Conservation (phyloP, 2,113 vertebrate genomes). For the Meles meles region DNA sequence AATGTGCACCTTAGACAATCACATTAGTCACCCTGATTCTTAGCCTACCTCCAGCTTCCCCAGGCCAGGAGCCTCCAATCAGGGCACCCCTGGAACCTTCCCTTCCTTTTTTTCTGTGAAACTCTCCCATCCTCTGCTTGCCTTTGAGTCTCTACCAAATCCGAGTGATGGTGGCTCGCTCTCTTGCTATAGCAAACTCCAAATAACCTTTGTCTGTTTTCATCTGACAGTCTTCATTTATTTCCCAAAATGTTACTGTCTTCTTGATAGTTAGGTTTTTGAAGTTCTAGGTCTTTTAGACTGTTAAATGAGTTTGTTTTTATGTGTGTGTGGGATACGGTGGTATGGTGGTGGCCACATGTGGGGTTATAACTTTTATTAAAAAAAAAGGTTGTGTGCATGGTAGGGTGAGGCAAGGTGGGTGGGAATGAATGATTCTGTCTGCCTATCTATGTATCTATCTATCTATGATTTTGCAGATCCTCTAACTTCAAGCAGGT, state of each 20-base stretch:
- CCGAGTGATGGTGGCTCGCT: background rate
- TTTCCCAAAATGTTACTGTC: background rate
- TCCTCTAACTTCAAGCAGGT: background rate
- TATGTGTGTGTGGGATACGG: background rate
- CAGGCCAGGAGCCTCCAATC: background rate
- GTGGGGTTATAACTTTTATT: background rate
- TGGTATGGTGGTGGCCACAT: background rate
- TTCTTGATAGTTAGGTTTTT: background rate
- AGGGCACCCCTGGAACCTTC: background rate
- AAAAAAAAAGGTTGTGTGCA: background rate
- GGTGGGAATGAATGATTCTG: background rate
- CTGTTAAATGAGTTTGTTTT: background rate
- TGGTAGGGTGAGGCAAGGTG: background rate
- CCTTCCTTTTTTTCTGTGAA: background rate
- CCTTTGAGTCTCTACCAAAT: background rate
- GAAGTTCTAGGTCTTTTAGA: background rate
- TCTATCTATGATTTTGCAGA: background rate
- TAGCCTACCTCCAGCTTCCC: background rate
- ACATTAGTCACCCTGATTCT: rapidly evolving
- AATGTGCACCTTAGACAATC: background rate
- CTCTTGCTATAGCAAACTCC: background rate
- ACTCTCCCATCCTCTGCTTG: background rate
- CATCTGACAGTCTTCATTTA: background rate
- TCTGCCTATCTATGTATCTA: background rate
- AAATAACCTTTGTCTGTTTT: background rate